Evolutionary conservation across 2,888 invertebrate genomes (phyloP).

Genomic region (Pristionchus arcanus): DNA sequence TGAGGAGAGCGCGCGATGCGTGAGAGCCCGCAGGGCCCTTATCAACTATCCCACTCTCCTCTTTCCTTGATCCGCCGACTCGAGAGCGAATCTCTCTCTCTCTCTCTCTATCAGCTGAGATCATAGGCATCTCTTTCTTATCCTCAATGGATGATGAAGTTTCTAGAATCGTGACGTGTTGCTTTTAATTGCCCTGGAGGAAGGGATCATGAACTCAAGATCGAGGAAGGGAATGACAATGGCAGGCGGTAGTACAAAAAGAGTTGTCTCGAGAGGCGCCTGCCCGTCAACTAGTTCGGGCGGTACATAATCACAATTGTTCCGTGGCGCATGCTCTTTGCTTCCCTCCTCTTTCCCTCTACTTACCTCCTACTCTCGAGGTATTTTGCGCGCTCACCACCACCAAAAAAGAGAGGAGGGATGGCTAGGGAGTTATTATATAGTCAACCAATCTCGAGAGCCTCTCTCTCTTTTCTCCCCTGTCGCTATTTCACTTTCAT

Average conservation of each 20-base stretch:
- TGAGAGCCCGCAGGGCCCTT: background rate
- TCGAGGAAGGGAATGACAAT: background rate
- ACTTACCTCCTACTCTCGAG: constrained; percentile 48
- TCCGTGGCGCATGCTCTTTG: background rate
- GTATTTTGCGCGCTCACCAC: constrained; percentile 20
- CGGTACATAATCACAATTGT: constrained; percentile 44
- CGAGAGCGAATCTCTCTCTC: background rate
- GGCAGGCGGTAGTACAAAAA: background rate
- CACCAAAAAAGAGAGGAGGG: background rate
- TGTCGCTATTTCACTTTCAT: background rate
- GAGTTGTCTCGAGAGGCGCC: constrained; percentile 33
- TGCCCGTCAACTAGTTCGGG: constrained; percentile 34
- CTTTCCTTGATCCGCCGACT: constrained; percentile 14
- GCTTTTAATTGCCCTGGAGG: background rate
- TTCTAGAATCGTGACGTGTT: background rate
- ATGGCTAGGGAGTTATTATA: constrained; percentile 38
- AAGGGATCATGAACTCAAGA: background rate
- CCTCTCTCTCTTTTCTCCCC: background rate
- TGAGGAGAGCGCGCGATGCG: background rate
- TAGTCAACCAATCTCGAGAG: background rate
- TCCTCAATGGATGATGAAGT: background rate
- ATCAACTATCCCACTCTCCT: background rate
- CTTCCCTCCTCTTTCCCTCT: background rate
- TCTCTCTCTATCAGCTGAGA: background rate
- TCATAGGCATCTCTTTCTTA: constrained; percentile 1